phyloP scores from a whole-genome alignment of 2,113 vertebrate species.

The Alaudala cheleensis region DNA sequence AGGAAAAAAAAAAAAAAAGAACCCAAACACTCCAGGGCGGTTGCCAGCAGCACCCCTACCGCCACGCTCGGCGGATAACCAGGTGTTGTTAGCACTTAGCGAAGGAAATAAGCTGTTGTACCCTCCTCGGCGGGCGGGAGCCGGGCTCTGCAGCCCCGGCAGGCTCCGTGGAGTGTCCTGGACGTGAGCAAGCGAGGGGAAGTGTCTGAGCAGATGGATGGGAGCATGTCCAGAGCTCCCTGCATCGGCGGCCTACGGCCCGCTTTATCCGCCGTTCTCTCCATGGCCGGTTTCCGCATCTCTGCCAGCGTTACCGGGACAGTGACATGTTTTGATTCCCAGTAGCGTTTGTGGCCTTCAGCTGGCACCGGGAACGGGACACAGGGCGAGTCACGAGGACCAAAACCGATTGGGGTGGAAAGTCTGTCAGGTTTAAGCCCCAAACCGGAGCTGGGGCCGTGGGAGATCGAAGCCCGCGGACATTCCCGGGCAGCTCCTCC shows the following conservation, averaged over 20 bases:
- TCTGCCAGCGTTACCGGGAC: background rate
- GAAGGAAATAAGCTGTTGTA: background rate
- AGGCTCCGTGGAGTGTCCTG: background rate
- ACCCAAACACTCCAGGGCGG: background rate
- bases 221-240: background rate
- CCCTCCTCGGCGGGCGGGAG: background rate
- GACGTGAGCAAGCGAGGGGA: background rate
- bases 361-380: background rate
- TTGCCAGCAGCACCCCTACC: background rate
- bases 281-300: background rate
- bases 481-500: background rate
- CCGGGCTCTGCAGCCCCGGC: background rate
- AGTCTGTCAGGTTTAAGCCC: background rate
- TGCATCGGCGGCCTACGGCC: background rate
- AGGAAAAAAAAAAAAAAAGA: background rate
- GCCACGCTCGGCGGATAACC: background rate
- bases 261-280: background rate
- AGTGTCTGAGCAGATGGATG: background rate
- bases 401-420: background rate
- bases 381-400: background rate
- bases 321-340: constrained; percentile 18
- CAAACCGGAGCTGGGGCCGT: accelerated
- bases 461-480: accelerated
- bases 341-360: background rate
- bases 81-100: background rate